Percentiles rank a stretch among this genome's conserved stretches.
Evolutionary conservation across 2,113 vertebrate genomes (phyloP).

Genomic region (Lagopus leucura): DNA sequence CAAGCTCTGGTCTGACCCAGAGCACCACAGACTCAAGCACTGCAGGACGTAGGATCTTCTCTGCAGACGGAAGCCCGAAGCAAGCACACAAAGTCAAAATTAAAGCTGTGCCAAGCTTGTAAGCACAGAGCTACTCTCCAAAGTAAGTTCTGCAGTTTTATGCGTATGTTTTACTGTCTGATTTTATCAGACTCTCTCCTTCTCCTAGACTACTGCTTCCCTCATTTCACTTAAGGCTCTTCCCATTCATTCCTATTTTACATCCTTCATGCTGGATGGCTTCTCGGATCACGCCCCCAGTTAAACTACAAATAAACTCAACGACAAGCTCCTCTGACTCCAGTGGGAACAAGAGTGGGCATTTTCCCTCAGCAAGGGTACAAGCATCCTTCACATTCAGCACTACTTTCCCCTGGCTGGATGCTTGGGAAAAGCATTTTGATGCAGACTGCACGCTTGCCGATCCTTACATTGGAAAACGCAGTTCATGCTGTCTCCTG

Average conservation of each 20-base stretch:
- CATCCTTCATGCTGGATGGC: background rate
- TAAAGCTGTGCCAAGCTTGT: background rate
- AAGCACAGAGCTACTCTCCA: background rate
- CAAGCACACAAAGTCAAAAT: background rate
- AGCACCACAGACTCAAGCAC: background rate
- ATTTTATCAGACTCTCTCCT: constrained; percentile 11
- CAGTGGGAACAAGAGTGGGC: background rate
- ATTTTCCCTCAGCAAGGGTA: background rate
- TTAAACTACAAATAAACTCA: background rate
- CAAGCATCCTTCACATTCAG: background rate
- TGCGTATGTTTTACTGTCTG: background rate
- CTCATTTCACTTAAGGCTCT: background rate
- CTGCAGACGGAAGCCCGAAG: background rate
- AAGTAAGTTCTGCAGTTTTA: background rate
- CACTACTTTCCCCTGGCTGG: background rate
- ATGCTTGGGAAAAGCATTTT: background rate
- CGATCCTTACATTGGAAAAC: background rate
- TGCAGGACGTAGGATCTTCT: background rate
- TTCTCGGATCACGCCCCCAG: background rate
- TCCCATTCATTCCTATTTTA: background rate
- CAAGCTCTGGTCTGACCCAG: background rate
- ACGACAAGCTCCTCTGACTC: fast-evolving
- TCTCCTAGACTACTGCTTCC: background rate
- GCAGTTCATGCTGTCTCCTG: background rate
- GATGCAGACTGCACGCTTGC: background rate